Evolutionary conservation across 2,888 invertebrate genomes (phyloP), one percentile per base, ranked within the genome.

Genomic region (Nomada fabriciana): DNA sequence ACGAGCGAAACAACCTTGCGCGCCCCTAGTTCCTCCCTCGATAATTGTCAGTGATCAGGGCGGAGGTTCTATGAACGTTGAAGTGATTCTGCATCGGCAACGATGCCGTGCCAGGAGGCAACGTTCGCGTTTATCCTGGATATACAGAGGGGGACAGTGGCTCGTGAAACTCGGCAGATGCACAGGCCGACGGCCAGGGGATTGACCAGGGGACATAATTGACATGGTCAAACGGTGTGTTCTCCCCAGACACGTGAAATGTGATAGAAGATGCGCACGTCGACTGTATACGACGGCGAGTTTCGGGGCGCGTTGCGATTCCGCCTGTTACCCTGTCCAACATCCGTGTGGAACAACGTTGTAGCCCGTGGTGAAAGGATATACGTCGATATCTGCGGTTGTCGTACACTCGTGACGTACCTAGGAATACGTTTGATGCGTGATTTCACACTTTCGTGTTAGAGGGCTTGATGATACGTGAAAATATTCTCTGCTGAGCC

Each of bases 161-260:
- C 63, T 82, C 74, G 85, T 84, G 87, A 88, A 88, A 86, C 86
- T 83, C 86, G 87, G 80, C 87, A 88, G 87, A 88, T 88, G 87
- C 73, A 75, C 74, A 80, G 69, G 73, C 61, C 53, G 83, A 83
- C 82, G 84, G 83, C 80, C 86, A 72, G 83, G 80, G 88, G 84
- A 82, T 88, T 82, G 86, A 88, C 85, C 86, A 61, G 85, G 75
- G 47, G 79, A 80, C 85, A 85, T 88, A 88, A 88, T 86, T 88
- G 88, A 88, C 88, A 85, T 74, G 88, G 86, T 88, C 88, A 88
- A 85, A 88, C 83, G 83, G 78, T 82, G 80, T 80, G 85, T 83
- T 87, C 87, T 86, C 87, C 76, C 88, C 52, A 79, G 88, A 87
- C 86, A 81, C 88, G 81, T 81, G 82, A 83, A 83, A 86, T 72